A percentile compares a stretch with the other conserved stretches of the same genome.
Conservation (phyloP, 2,797 vertebrate genomes). For the Sphenopsis melanotis region DNA sequence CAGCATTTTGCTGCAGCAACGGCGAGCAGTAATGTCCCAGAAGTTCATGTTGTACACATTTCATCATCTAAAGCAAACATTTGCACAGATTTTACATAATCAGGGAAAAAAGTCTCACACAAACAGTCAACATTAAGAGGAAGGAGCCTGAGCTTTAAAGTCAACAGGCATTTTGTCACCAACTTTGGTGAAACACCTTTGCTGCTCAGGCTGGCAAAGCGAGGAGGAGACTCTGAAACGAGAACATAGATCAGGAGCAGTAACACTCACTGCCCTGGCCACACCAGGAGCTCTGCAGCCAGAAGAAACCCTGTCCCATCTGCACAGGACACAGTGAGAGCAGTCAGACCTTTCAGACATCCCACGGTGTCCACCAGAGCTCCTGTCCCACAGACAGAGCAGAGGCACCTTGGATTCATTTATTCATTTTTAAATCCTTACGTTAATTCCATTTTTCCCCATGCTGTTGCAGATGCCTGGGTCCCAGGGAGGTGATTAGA, state of each 20-base stretch:
- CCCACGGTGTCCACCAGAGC: neutral
- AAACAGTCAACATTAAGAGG: neutral
- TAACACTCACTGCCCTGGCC: neutral
- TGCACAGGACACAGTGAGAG: neutral
- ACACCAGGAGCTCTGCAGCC: neutral
- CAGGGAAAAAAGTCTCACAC: neutral
- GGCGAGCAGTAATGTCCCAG: neutral
- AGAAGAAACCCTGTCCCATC: neutral
- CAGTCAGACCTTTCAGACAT: neutral
- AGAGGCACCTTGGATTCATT: neutral
- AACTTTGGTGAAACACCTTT: neutral
- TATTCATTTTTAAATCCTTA: neutral
- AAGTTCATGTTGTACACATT: neutral
- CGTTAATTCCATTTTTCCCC: neutral
- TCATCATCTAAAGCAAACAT: neutral
- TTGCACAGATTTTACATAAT: neutral
- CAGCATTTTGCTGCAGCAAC: neutral
- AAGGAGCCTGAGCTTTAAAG: neutral
- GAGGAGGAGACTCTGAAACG: neutral
- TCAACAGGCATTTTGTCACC: neutral
- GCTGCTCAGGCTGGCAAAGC: neutral
- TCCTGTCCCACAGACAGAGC: rapidly evolving
- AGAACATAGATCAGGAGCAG: rapidly evolving
- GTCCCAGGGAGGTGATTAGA: neutral
- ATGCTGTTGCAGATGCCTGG: neutral